These are phyloP conservation scores for Nephrocerus scutellatus DNA, from an alignment of 2,888 invertebrate genomes.

Conservation along the genomic window DNA sequence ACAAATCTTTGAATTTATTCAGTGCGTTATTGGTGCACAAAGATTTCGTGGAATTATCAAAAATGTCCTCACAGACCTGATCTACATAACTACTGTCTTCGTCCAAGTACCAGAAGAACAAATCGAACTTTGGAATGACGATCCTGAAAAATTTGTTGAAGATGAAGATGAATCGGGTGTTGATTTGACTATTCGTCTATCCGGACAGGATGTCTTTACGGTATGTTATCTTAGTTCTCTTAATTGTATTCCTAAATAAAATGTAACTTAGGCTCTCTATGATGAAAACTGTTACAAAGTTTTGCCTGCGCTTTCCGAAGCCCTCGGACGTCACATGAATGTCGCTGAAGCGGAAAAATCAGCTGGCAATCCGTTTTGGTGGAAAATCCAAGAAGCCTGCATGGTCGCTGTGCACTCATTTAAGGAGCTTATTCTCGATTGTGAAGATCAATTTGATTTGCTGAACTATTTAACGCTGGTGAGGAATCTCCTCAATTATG, in stretches of 20 bases:
- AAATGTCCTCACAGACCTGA: conserved; percentile 56
- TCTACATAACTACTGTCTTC: conserved; percentile 61
- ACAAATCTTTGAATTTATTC: conserved; percentile 62
- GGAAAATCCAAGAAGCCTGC: conserved; percentile 62
- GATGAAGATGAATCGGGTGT: conserved; percentile 60
- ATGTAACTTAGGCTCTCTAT: conserved; percentile 40
- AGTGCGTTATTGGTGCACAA: conserved; percentile 53
- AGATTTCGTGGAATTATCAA: conserved; percentile 54
- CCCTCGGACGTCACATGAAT: conserved; percentile 55
- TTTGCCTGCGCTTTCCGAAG: conserved; percentile 53
- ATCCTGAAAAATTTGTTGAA: conserved; percentile 61
- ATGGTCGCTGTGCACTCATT: conserved; percentile 57
- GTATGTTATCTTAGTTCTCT: conserved; percentile 37
- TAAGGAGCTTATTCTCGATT: conserved; percentile 45
- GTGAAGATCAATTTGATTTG: conserved; percentile 43
- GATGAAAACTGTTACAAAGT: conserved; percentile 53
- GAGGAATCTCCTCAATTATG: conserved; percentile 39
- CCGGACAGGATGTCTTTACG: conserved; percentile 57
- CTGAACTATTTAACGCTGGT: conserved; percentile 44
- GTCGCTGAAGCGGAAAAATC: conserved; percentile 51
- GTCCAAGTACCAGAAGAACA: conserved; percentile 66
- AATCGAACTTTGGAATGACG: conserved; percentile 56
- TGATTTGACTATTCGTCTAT: conserved; percentile 58
- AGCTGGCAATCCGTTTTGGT: conserved; percentile 51
- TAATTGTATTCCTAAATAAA: neutral